Base-by-base conservation (phyloP, 2,797 vertebrate genomes). In the Poliocrania exsul region DNA sequence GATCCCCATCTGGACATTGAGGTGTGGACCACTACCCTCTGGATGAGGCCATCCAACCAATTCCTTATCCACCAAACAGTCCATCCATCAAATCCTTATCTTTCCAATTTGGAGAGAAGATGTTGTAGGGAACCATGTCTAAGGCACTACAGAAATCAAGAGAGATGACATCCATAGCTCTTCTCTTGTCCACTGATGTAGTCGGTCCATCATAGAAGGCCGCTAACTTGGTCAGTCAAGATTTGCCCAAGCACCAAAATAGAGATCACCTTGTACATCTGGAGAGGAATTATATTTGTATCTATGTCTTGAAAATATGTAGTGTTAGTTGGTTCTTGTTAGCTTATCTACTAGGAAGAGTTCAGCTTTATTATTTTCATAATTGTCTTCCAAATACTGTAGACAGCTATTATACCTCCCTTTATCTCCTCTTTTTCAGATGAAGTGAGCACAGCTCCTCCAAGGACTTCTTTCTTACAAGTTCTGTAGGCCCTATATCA, bases 21-120 rank as follows among this genome's bases (percentile, higher is more conserved):
- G 16, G 19, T 11, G 5, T n/a, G 67, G 33, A 69, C 29, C 29
- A 29, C 44, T 37, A 58, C 21, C 5, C 20, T 35, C 17, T 42
- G 17, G 16, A 42, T 42, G 24, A 1, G 1, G 28, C 6, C 3
- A 24, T 28, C 38, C 19, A 47, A 13, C 7, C 11, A 31, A 12
- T 35, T 73, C 35, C 31, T 73, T 40, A 21, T 25, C 7, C 5
- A 13, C 10, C 0, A 8, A 69, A 29, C 9, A 29, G 47, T 38
- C 29, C 13, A 38, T 17, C 5, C 38, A 69, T 33, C 19, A 67
- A 33, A 40, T 42, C 12, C 11, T 18, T 58, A 18, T 40, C 5
- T 47, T 9, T 61, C 19, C 20, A 61, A 11, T 29, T 38, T 20
- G 47, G 29, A 67, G 20, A 61, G 33, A 33, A 54, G 24, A 33